Percentiles rank a stretch among this genome's conserved stretches.
Evolutionary conservation across 2,888 invertebrate genomes (phyloP).

Genomic region (Gastrophysa polygoni): DNA sequence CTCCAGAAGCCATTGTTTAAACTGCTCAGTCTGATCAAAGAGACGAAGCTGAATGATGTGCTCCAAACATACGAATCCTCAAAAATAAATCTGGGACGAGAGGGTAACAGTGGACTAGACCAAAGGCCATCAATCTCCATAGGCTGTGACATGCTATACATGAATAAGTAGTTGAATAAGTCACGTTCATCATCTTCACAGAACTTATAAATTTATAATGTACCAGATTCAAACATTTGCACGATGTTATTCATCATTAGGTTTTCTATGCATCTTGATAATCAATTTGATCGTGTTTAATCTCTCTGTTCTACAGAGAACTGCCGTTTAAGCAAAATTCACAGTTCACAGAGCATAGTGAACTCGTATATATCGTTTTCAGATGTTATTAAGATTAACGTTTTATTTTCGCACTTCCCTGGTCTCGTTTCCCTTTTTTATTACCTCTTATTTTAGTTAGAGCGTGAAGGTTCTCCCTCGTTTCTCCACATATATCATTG

Average conservation of each 20-base stretch:
- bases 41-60: too few species aligned
- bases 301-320: constrained; percentile 3
- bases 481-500: not conserved
- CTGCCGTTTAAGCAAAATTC: constrained; percentile 20
- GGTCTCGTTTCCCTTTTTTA: constrained; percentile 28
- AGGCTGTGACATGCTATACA: too few species aligned
- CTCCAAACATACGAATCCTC: too few species aligned
- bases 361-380: constrained; percentile 26
- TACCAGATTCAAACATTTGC: too few species aligned
- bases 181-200: not conserved
- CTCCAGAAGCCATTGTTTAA: too few species aligned
- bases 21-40: too few species aligned
- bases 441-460: constrained; percentile 23
- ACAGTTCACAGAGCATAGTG: constrained; percentile 25
- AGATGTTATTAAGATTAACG: constrained; percentile 36
- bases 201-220: not conserved
- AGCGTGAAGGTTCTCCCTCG: not conserved
- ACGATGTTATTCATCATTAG: not conserved
- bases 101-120: too few species aligned
- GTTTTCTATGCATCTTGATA: not conserved
- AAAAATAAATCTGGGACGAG: too few species aligned
- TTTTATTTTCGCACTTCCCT: constrained; percentile 35
- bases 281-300: constrained; percentile 4
- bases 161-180: not conserved
- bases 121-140: too few species aligned